Conservation (phyloP, 2,888 invertebrate genomes). For the Clivina fossor region DNA sequence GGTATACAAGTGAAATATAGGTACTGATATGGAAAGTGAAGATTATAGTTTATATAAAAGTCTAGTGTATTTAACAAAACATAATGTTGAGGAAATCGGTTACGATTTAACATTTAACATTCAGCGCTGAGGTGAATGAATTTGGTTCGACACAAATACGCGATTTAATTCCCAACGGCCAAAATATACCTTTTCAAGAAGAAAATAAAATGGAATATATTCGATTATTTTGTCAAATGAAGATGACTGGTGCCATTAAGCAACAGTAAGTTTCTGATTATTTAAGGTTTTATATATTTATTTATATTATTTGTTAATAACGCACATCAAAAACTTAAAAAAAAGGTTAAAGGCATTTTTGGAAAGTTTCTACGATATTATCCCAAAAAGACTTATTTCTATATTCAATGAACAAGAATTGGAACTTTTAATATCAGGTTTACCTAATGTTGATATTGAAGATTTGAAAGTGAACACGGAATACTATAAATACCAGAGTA, state of each 20-base stretch:
- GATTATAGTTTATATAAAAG: slow-evolving; percentile 89
- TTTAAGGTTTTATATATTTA: slow-evolving; percentile 1
- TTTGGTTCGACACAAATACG: slow-evolving; percentile 85
- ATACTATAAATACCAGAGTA: slow-evolving; percentile 86
- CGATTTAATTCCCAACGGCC: slow-evolving; percentile 79
- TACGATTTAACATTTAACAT: slow-evolving; percentile 84
- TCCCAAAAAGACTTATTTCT: slow-evolving; percentile 84
- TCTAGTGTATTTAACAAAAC: slow-evolving; percentile 79
- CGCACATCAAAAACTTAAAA: no score
- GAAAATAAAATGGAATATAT: slow-evolving; percentile 89
- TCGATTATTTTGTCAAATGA: slow-evolving; percentile 85
- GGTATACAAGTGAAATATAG: slow-evolving; percentile 82
- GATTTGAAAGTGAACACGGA: slow-evolving; percentile 86
- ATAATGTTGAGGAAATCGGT: slow-evolving; percentile 77
- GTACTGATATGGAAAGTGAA: slow-evolving; percentile 88
- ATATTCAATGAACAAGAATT: slow-evolving; percentile 93
- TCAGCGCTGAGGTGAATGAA: slow-evolving; percentile 85
- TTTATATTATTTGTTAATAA: no score
- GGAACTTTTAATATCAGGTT: slow-evolving; percentile 82
- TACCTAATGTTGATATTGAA: slow-evolving; percentile 88
- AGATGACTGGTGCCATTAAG: slow-evolving; percentile 87
- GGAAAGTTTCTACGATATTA: slow-evolving; percentile 89
- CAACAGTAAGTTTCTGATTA: slow-evolving; percentile 71
- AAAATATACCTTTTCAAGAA: slow-evolving; percentile 78
- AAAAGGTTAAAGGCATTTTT: slow-evolving; percentile 82